Conservation (phyloP, 2,113 vertebrate genomes). For the Phrynocephalus versicolor region DNA sequence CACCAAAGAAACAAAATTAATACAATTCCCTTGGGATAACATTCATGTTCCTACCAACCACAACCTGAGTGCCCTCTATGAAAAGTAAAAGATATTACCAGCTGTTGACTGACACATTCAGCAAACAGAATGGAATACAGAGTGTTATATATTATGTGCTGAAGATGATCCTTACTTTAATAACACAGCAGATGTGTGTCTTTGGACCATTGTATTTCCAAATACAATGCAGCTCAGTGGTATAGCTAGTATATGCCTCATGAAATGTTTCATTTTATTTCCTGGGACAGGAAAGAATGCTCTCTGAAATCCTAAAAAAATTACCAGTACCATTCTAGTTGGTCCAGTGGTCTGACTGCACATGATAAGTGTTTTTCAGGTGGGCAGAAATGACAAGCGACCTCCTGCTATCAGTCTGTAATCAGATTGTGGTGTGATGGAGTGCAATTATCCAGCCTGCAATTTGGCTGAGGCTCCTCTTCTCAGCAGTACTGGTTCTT, state of each 20-base stretch:
- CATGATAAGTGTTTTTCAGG: not conserved
- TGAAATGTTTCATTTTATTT: too few relatives aligned
- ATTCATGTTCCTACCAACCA: not conserved
- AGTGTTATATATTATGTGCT: not conserved
- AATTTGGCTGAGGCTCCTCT: slow-evolving; percentile 43
- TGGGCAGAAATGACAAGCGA: slow-evolving; percentile 24
- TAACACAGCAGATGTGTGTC: slow-evolving; percentile 29
- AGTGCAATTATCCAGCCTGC: slow-evolving; percentile 53
- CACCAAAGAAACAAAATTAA: not conserved
- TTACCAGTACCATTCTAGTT: too few relatives aligned
- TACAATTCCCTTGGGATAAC: not conserved
- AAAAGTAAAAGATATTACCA: slow-evolving; percentile 26
- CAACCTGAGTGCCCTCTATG: not conserved
- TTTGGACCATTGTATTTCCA: slow-evolving; percentile 32
- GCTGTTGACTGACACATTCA: slow-evolving; percentile 31
- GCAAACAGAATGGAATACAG: not conserved
- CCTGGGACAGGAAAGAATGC: too few relatives aligned
- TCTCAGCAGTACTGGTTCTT: slow-evolving; percentile 42
- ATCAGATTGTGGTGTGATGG: slow-evolving; percentile 54
- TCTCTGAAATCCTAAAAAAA: too few relatives aligned
- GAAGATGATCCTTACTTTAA: slow-evolving; percentile 7
- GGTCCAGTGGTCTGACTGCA: too few relatives aligned
- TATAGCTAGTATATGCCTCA: too few relatives aligned
- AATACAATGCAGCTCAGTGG: slow-evolving; percentile 6
- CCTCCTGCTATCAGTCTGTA: slow-evolving; percentile 41